Base-by-base conservation (phyloP, 2,113 vertebrate genomes). In the Junco hyemalis region DNA sequence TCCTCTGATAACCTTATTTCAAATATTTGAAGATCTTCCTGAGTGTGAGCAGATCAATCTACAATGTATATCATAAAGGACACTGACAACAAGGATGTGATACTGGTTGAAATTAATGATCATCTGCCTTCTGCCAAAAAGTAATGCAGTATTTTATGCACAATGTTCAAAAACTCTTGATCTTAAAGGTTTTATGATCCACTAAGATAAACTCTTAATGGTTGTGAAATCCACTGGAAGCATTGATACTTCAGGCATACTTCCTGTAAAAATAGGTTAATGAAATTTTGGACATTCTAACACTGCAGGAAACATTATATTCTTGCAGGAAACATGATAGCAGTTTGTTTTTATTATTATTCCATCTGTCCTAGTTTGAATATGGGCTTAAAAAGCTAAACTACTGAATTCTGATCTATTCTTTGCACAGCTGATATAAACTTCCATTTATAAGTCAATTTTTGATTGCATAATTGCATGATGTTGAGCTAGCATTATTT, bases 61-160 rank as follows among this genome's bases (percentile, higher is more conserved):
- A 22, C 13, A n/a, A 12, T 3, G 12, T 17, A 8, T 31, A 31
- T 53, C 17, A 22, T 22, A 51, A 51, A 71, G 0, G 0, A 8
- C 14, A 47, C 11, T 36, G 36, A 61, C 2, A 33, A 53, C 23
- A 79, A 48, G 23, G 54, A 59, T 5, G 12, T 60, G 64, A 45
- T 36, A 8, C 22, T 74, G 50, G 33, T 11, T 66, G n/a, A 50
- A 71, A 47, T 71, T 21, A 88, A 51, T 42, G 47, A 83, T 45
- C 25, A 61, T 12, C n/a, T 84, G 21, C 16, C 9, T 56, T 57
- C 48, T 77, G n/a, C n/a, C 47, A 84, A 66, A 66, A 88, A 47
- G 8, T 23, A 61, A 80, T 4, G 12, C 9, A 36, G 4, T 21
- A 31, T 71, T 84, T 50, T 61, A 61, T 61, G 13, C 5, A 90